These are phyloP conservation scores for Enteromius thamalakanensis DNA, from an alignment of 2,797 vertebrate species.

Conservation along the genomic window DNA sequence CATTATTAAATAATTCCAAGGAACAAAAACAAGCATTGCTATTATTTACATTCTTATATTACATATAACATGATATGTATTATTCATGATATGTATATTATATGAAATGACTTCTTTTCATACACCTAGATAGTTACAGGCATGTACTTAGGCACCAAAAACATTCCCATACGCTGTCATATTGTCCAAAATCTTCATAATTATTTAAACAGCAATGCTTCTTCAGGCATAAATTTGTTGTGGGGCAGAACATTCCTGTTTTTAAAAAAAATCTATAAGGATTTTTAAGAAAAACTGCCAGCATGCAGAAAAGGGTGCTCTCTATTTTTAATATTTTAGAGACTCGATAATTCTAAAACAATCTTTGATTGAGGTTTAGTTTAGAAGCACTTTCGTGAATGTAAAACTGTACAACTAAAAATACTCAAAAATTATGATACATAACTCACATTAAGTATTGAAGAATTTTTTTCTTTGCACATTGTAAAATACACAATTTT, in stretches of 20 bases:
- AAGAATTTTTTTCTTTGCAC: background rate
- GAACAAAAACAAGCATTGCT: background rate
- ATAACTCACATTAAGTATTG: background rate
- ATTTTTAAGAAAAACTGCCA: background rate
- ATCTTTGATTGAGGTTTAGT: background rate
- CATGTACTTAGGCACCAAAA: background rate
- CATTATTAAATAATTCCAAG: background rate
- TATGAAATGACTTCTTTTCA: background rate
- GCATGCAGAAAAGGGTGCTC: background rate
- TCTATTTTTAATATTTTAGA: constrained; percentile 2
- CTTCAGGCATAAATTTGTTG: background rate
- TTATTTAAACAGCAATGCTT: constrained; percentile 1
- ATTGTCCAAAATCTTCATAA: background rate
- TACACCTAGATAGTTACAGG: background rate
- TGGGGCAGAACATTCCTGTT: background rate
- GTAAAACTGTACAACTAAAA: background rate
- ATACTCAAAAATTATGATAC: background rate
- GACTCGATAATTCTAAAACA: background rate
- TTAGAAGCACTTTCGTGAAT: background rate
- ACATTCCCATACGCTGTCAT: background rate
- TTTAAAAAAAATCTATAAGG: background rate
- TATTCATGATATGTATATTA: no score
- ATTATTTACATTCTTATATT: background rate
- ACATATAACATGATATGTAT: no score
- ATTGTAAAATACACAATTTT: background rate